phyloP scores from a whole-genome alignment of 2,888 invertebrate genomes.

The Gymnoscelis rufifasciata region DNA sequence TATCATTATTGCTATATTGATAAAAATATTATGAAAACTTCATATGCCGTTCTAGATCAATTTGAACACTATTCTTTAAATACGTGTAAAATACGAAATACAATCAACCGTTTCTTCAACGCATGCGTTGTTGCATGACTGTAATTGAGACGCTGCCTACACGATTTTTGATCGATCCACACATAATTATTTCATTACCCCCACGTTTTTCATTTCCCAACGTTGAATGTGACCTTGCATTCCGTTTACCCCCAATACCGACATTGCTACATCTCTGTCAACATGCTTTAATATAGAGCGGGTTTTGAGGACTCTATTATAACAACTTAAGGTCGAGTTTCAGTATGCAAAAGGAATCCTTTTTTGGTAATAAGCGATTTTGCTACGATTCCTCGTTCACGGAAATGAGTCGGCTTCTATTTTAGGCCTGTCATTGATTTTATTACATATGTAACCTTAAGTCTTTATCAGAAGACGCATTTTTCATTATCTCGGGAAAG shows the following conservation, averaged over 20 bases:
- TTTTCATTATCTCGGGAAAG: neutral
- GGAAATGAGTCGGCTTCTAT: conserved; percentile 17
- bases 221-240: too few relatives aligned
- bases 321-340: conserved; percentile 10
- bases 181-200: too few relatives aligned
- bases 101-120: too few relatives aligned
- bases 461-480: neutral
- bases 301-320: conserved; percentile 9
- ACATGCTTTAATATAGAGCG: conserved; percentile 6
- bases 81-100: too few relatives aligned
- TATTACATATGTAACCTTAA: conserved; percentile 3
- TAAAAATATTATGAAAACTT: too few relatives aligned
- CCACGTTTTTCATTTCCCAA: too few relatives aligned
- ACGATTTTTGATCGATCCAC: too few relatives aligned
- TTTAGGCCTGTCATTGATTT: conserved; percentile 20
- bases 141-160: too few relatives aligned
- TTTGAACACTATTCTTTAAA: too few relatives aligned
- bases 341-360: conserved; percentile 1
- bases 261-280: neutral
- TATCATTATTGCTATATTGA: too few relatives aligned
- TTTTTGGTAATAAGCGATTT: conserved; percentile 19
- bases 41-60: too few relatives aligned
- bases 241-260: neutral
- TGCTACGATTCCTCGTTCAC: conserved; percentile 15
- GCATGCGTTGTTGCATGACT: too few relatives aligned